These are phyloP conservation scores for Spea hammondii DNA, from an alignment of 2,797 vertebrate genomes.

Conservation along the genomic window DNA sequence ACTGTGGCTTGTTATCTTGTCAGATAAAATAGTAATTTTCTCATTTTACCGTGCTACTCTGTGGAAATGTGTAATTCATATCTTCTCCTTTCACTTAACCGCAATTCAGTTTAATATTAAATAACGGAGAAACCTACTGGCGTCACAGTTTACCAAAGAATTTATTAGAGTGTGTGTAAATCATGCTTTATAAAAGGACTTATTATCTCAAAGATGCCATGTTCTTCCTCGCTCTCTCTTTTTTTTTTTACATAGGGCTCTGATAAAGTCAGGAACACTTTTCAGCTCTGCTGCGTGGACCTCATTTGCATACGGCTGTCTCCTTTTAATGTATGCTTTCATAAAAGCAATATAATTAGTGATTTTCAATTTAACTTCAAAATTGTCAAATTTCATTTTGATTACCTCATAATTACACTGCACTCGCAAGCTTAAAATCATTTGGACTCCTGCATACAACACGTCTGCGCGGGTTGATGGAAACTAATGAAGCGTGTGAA, in stretches of 20 bases:
- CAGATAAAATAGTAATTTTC: constrained; percentile 71
- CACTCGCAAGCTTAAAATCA: constrained; percentile 57
- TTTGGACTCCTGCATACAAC: constrained; percentile 58
- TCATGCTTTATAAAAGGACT: constrained; percentile 69
- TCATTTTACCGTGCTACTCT: constrained; percentile 65
- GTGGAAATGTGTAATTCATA: constrained; percentile 64
- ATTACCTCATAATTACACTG: constrained; percentile 65
- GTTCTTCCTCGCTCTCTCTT: constrained; percentile 48
- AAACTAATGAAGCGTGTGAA: constrained; percentile 64
- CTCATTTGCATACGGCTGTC: constrained; percentile 65
- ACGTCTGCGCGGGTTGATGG: constrained; percentile 59
- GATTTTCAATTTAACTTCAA: constrained; percentile 69
- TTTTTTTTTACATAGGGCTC: constrained; percentile 65
- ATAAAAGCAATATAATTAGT: constrained; percentile 65
- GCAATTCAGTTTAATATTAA: constrained; percentile 64
- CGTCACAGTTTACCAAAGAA: constrained; percentile 65
- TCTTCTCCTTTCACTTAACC: constrained; percentile 65
- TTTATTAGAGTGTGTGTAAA: constrained; percentile 65
- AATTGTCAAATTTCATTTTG: constrained; percentile 66
- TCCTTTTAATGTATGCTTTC: constrained; percentile 64
- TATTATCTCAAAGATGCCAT: constrained; percentile 59
- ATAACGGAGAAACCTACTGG: constrained; percentile 61
- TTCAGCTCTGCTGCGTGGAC: constrained; percentile 46
- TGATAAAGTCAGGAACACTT: constrained; percentile 62
- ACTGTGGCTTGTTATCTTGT: constrained; percentile 64